A percentile compares a stretch with the other conserved stretches of the same genome.
These are phyloP conservation scores for Drosophila arawakana DNA, from an alignment of 1,140 invertebrate species.

Conservation along the genomic window DNA sequence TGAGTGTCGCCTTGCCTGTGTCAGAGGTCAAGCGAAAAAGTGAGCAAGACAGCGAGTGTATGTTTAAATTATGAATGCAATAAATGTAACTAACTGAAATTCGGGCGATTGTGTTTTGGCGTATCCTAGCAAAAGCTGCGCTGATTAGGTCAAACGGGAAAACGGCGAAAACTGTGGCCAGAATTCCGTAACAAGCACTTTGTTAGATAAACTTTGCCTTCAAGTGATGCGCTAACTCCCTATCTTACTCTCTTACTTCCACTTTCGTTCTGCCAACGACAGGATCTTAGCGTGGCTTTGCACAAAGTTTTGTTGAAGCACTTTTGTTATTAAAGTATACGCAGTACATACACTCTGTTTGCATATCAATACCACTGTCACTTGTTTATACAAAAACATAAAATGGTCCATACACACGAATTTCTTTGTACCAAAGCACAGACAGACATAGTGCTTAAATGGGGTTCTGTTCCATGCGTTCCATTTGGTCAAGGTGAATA, in stretches of 20 bases:
- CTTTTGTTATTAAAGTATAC: constrained; percentile 1
- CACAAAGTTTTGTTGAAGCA: not conserved
- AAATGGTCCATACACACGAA: too few relatives aligned
- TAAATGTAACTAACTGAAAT: constrained; percentile 60
- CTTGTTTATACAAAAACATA: too few relatives aligned
- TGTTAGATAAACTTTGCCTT: constrained; percentile 72
- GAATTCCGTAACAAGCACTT: constrained; percentile 67
- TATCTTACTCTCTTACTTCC: too few relatives aligned
- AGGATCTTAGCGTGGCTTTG: constrained; percentile 23
- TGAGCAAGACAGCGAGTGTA: not conserved
- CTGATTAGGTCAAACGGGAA: constrained; percentile 52
- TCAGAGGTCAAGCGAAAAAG: constrained; percentile 3
- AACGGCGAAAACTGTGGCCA: constrained; percentile 9
- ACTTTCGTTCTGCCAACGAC: constrained; percentile 12
- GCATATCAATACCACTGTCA: constrained; percentile 21
- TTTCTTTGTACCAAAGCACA: too few relatives aligned
- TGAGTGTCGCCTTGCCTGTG: not conserved
- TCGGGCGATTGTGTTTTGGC: constrained; percentile 49
- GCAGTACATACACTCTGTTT: not conserved
- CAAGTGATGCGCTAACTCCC: constrained; percentile 43
- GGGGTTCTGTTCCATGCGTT: not conserved
- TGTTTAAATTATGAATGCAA: constrained; percentile 68
- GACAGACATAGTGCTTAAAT: too few relatives aligned
- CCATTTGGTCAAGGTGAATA: constrained; percentile 6
- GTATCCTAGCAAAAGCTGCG: constrained; percentile 40